A percentile compares a stretch with the other conserved stretches of the same genome.
Conservation (phyloP, 2,113 vertebrate genomes). For the Pluvialis apricaria region DNA sequence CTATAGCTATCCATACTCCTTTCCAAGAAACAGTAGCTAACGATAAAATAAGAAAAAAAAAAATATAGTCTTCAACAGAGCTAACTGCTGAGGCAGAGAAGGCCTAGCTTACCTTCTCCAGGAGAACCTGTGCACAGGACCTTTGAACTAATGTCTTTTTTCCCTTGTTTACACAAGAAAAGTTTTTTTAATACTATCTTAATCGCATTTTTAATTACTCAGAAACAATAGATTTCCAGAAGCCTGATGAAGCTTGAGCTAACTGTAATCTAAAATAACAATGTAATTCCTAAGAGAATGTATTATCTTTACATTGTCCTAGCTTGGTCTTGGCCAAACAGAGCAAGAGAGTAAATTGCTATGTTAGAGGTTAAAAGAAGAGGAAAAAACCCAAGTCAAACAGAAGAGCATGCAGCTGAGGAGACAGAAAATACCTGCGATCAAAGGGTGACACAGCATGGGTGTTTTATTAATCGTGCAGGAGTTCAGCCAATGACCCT, state of each 20-base stretch:
- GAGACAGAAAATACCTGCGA: not conserved
- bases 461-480: not conserved
- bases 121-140: not conserved
- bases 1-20: not conserved
- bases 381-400: not conserved
- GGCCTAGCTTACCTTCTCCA: not conserved
- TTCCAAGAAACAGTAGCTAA: not conserved
- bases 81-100: not conserved
- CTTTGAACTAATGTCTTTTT: not conserved
- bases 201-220: not conserved
- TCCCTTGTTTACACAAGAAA: not conserved
- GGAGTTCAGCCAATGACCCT: not conserved
- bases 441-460: not conserved
- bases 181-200: not conserved
- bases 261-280: not conserved
- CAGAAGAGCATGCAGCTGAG: accelerated
- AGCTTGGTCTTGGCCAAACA: not conserved
- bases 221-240: not conserved
- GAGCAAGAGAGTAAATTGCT: not conserved
- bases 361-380: not conserved
- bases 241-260: not conserved
- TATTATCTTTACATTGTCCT: not conserved
- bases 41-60: not conserved
- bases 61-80: not conserved
- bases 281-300: not conserved